Conservation (phyloP, 2,888 invertebrate genomes). For the Himalopsyche japonica region DNA sequence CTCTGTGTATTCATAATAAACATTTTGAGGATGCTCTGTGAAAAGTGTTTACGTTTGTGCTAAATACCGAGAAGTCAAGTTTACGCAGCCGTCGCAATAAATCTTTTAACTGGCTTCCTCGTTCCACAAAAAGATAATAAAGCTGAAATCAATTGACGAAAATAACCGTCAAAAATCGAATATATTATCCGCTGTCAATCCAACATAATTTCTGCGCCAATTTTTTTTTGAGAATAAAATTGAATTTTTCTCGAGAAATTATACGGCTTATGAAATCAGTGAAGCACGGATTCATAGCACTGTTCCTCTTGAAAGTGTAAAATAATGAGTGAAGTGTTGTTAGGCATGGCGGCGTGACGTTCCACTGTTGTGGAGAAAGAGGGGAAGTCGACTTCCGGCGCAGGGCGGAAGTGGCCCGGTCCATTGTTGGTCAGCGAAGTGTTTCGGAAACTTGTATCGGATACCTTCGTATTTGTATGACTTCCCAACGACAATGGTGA, state of each 20-base stretch:
- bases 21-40: not conserved
- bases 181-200: too few species aligned
- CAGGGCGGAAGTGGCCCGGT: not conserved
- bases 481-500: not conserved
- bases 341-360: not conserved
- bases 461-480: not conserved
- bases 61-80: not conserved
- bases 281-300: not conserved
- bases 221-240: too few species aligned
- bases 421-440: not conserved
- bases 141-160: not conserved
- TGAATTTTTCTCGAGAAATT: not conserved
- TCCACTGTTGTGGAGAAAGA: not conserved
- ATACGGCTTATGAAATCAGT: not conserved
- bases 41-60: not conserved
- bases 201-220: too few species aligned
- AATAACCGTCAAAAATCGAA: too few species aligned
- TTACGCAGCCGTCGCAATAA: not conserved
- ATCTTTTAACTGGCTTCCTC: not conserved
- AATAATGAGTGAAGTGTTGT: not conserved
- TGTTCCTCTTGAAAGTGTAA: not conserved
- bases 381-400: not conserved
- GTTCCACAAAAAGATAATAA: not conserved
- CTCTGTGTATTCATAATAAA: not conserved
- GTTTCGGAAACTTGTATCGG: not conserved